Evolutionary conservation across 2,797 vertebrate species (phyloP).

Genomic region (Arremon aurantiirostris): DNA sequence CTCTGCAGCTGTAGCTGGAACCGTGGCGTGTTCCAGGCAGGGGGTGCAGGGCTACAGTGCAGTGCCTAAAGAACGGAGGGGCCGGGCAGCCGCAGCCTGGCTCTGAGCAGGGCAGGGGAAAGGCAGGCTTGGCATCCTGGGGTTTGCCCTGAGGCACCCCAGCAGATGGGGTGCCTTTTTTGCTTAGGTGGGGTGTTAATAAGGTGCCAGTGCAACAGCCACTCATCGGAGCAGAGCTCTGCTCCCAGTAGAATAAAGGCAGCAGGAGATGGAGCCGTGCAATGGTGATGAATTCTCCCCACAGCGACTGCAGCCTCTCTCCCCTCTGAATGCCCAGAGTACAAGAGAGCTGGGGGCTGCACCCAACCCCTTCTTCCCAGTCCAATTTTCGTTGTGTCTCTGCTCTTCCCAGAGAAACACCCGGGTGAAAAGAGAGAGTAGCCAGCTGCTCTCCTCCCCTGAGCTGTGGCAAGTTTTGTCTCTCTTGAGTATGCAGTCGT

Average conservation of each 20-base stretch:
- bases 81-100: not conserved
- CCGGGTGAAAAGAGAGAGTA: not conserved
- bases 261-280: not conserved
- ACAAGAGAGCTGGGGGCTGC: not conserved
- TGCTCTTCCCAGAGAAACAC: not conserved
- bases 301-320: not conserved
- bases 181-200: not conserved
- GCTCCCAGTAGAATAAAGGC: accelerated
- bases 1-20: not conserved
- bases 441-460: not conserved
- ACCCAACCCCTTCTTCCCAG: not conserved
- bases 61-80: accelerated
- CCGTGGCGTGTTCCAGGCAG: accelerated
- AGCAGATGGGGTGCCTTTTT: not conserved
- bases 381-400: not conserved
- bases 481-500: not conserved
- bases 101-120: too few relatives aligned
- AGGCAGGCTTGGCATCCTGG: not conserved
- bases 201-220: not conserved
- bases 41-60: accelerated
- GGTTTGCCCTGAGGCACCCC: not conserved
- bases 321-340: not conserved
- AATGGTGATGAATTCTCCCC: not conserved
- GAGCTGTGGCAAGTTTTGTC: not conserved
- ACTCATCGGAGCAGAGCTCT: accelerated